Conservation (phyloP, 2,797 vertebrate genomes). For the Malacoraja senta region DNA sequence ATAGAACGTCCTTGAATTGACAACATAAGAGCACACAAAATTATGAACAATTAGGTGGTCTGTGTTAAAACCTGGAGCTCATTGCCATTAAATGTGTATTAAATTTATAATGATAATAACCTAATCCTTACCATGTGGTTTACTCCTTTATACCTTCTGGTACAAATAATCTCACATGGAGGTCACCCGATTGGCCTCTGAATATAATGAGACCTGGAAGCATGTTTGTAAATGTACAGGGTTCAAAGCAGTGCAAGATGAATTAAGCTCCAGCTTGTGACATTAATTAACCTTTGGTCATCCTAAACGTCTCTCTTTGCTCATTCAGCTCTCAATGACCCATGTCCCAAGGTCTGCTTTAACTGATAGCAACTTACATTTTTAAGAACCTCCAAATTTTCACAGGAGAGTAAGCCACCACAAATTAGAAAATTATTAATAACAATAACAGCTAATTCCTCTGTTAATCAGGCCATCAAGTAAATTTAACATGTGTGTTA, state of each 20-base stretch:
- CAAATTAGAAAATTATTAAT: slow-evolving; percentile 1
- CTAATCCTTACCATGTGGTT: slow-evolving; percentile 17
- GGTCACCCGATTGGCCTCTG: background rate
- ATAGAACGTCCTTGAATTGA: slow-evolving; percentile 4
- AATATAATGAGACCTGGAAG: background rate
- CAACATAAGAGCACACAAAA: background rate
- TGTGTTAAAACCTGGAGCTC: background rate
- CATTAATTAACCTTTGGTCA: slow-evolving; percentile 35
- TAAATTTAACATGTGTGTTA: background rate
- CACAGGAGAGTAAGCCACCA: background rate
- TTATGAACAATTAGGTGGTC: background rate
- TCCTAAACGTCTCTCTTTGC: background rate
- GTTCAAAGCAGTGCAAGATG: slow-evolving; percentile 3
- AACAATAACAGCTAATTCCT: background rate
- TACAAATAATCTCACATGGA: slow-evolving; percentile 28
- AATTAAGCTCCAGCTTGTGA: slow-evolving; percentile 34
- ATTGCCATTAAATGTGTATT: background rate
- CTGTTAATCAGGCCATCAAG: background rate
- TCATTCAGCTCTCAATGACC: slow-evolving; percentile 1
- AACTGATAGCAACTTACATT: background rate
- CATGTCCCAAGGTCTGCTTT: background rate
- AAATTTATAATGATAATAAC: slow-evolving; percentile 19
- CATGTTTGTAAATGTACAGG: background rate
- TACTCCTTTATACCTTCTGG: background rate
- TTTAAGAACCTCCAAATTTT: background rate